Base-by-base conservation (phyloP, 2,888 invertebrate genomes). In the Bruchidius siliquastri region DNA sequence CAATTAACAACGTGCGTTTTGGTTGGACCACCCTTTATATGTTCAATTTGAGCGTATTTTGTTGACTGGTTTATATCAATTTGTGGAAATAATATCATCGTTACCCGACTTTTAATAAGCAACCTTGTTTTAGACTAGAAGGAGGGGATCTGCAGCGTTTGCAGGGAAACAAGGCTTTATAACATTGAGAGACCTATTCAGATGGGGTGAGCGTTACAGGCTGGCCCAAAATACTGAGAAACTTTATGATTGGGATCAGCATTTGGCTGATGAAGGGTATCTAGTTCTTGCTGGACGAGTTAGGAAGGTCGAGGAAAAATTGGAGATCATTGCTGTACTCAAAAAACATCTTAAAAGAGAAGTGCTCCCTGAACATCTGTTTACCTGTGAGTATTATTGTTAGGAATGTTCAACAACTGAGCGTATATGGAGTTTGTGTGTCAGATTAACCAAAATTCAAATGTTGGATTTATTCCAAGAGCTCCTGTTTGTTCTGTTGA, bases 181-280 rank as follows among this genome's bases (percentile, higher is more conserved):
- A 78, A 99, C 99, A 0, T 87, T 99, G 68, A 89, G 99, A 82
- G 99, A 99, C 87, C 88, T 99, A 22, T 99, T 99, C 84, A 90
- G 98, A 73, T 99, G 99, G 99, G 99, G 96, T 0, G 96, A 98
- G 85, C 90, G 99, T 21, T 99, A 98, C 85, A 92, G 94, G 75
- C 88, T 92, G 26, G 93, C 94, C 2, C 88, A 89, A 20, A 90
- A 91, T 78, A 86, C 88, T 0, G 88, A 89, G 67, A 86, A 85
- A 67, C 92, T 94, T 79, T 97, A 97, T 82, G 97, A 98, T 86
- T 99, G 98, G 98, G 95, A 96, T 85, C 97, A 98, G 84, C 97
- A 97, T 86, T 90, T 99, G 70, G 96, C 97, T 0, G 98, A 99
- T 84, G 97, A 98, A 88, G 98, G 99, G 0, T 99, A 95, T 84